Evolutionary conservation across 1,140 invertebrate species (phyloP), one percentile per base, ranked within the genome.

Genomic region (Bombus superbus): DNA sequence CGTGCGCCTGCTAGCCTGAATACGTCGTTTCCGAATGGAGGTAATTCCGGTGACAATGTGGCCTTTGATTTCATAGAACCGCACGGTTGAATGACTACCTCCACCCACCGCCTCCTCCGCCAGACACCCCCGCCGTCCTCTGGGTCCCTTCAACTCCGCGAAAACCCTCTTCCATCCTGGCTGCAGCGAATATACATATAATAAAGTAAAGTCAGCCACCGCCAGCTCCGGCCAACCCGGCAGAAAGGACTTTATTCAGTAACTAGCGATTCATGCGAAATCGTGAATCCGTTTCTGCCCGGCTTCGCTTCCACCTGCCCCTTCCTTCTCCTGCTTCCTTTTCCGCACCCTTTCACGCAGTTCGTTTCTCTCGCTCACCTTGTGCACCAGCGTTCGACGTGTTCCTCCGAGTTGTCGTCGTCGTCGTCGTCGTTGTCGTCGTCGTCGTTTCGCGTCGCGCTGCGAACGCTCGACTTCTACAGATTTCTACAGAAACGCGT

Each of bases 21-120:
- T 95, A 94, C 94, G 92, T 95, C 94, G 94, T 94, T 95, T 95
- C 93, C 95, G 92, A 95, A 95, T 95, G 92, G 94, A 94, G 94
- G 94, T 94, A 95, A 95, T 95, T 95, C 92, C 91, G 92, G 92
- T 94, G 94, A 95, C 95, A 95, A 95, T 95, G 94, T 92, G 94
- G 94, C 93, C 94, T 95, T 95, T 95, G 94, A 95, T 95, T 95
- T 95, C 94, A 94, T 93, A 94, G 94, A 93, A 91, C 92, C 92
- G 91, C 90, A 92, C 91, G 92, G 92, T 94, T 92, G 90, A 94
- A 94, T 94, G 93, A 94, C 90, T 88, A 90, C 81, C 88, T 88
- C 86, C 86, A 79, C 78, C 83, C 83, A 83, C 59, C 87, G 47
- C 83, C 88, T 62, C 79, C 69, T 69, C 74, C 85, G 77, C 47